These are phyloP conservation scores for Danio albolineatus DNA, from an alignment of 2,797 vertebrate species.

Conservation along the genomic window DNA sequence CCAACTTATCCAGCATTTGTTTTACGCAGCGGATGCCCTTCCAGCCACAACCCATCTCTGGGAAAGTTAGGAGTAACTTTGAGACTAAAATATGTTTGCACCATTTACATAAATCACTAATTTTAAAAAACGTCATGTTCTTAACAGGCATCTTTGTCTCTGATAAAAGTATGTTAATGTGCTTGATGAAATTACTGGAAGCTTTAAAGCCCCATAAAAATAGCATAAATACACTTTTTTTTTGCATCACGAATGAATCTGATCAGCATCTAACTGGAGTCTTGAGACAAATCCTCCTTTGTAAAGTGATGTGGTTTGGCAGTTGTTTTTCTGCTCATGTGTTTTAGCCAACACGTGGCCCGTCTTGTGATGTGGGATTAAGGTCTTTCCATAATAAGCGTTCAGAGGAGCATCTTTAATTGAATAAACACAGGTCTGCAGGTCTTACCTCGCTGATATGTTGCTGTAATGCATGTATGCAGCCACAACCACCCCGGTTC, in stretches of 20 bases:
- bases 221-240: slow-evolving; percentile 19
- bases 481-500: slow-evolving; percentile 94
- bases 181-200: slow-evolving; percentile 11
- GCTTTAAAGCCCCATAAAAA: slow-evolving; percentile 26
- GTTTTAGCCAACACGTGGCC: slow-evolving; percentile 36
- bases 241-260: slow-evolving; percentile 32
- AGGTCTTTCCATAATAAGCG: slow-evolving; percentile 20
- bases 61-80: too few relatives aligned
- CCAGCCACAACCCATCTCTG: too few relatives aligned
- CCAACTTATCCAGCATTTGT: too few relatives aligned
- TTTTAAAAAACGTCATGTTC: too few relatives aligned
- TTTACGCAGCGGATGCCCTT: too few relatives aligned
- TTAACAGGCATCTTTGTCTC: neutral
- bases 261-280: slow-evolving; percentile 45
- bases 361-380: slow-evolving; percentile 65
- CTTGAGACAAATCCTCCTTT: slow-evolving; percentile 54
- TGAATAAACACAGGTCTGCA: slow-evolving; percentile 32
- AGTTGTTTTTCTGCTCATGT: slow-evolving; percentile 38
- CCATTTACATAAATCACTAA: too few relatives aligned
- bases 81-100: too few relatives aligned
- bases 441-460: slow-evolving; percentile 74
- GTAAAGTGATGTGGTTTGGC: slow-evolving; percentile 20
- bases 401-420: slow-evolving; percentile 33
- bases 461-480: slow-evolving; percentile 99
- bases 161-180: too few relatives aligned